phyloP scores from a whole-genome alignment of 2,888 invertebrate species.

The Hydropsyche betteni region DNA sequence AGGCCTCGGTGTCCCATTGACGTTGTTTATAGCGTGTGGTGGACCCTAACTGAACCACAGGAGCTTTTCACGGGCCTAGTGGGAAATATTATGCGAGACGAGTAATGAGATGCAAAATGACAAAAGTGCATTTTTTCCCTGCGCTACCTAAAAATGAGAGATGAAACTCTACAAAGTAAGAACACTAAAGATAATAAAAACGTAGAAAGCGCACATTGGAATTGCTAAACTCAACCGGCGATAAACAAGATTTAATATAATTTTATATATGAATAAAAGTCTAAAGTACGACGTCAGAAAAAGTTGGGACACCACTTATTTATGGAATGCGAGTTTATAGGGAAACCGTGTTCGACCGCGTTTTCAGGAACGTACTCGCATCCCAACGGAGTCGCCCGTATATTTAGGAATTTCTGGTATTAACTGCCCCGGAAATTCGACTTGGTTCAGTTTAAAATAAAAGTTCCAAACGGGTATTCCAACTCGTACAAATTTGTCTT shows the following conservation, averaged over 20 bases:
- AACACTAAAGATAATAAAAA: background rate
- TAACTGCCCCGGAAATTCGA: constrained; percentile 15
- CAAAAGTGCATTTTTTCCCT: constrained; percentile 7
- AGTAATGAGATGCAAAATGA: constrained; percentile 21
- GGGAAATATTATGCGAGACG: constrained; percentile 6
- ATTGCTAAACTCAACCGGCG: no score
- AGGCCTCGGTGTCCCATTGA: constrained; percentile 34
- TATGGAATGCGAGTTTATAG: no score
- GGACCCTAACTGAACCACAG: constrained; percentile 40
- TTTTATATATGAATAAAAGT: no score
- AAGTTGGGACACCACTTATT: no score
- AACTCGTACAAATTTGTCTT: constrained; percentile 9
- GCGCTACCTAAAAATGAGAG: no score
- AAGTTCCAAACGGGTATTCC: constrained; percentile 12
- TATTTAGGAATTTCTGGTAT: constrained; percentile 19
- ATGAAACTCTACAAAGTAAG: background rate
- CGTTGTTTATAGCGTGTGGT: constrained; percentile 40
- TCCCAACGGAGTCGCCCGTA: background rate
- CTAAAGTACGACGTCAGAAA: no score
- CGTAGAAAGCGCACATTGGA: no score
- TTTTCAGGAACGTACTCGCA: no score
- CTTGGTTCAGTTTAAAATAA: background rate
- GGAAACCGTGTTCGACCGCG: no score
- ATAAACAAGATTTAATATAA: no score
- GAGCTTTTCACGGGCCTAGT: constrained; percentile 24